phyloP scores from a whole-genome alignment of 2,797 vertebrate genomes.

The Hydrocynus forskahlii region DNA sequence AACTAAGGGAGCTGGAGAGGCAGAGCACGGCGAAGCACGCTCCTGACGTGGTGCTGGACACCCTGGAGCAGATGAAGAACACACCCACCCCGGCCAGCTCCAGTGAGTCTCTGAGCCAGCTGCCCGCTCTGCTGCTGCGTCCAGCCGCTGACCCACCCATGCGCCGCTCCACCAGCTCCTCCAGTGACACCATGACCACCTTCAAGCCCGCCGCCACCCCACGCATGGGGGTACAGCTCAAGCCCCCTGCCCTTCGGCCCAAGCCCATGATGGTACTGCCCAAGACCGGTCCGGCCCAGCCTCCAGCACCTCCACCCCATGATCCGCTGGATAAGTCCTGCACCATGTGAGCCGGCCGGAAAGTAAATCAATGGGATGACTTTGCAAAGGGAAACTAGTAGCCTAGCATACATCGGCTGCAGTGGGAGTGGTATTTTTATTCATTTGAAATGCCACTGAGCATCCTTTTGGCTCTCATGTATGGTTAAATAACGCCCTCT shows the following conservation, averaged over 20 bases:
- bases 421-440: slow-evolving; percentile 3
- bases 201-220: slow-evolving; percentile 94
- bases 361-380: neutral
- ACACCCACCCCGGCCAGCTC: slow-evolving; percentile 77
- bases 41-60: slow-evolving; percentile 97
- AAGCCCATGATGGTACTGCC: slow-evolving; percentile 91
- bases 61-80: slow-evolving; percentile 89
- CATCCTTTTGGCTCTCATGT: neutral
- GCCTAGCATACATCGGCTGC: neutral
- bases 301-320: slow-evolving; percentile 76
- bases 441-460: slow-evolving; percentile 7
- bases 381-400: neutral
- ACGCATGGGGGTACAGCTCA: slow-evolving; percentile 96
- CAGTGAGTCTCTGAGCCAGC: slow-evolving; percentile 85
- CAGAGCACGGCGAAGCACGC: slow-evolving; percentile 96
- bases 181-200: slow-evolving; percentile 94
- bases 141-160: slow-evolving; percentile 83
- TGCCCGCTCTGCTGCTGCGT: slow-evolving; percentile 55
- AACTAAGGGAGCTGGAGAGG: slow-evolving; percentile 94
- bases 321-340: slow-evolving; percentile 95
- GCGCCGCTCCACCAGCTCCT: slow-evolving; percentile 89
- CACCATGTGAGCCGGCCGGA: slow-evolving; percentile 85
- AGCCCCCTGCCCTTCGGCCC: slow-evolving; percentile 94
- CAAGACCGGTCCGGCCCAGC: slow-evolving; percentile 78
- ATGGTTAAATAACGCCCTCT: neutral